Percentiles rank a stretch among this genome's conserved stretches.
These are phyloP conservation scores for Leucophenga maculata DNA, from an alignment of 2,888 invertebrate genomes.

Conservation along the genomic window DNA sequence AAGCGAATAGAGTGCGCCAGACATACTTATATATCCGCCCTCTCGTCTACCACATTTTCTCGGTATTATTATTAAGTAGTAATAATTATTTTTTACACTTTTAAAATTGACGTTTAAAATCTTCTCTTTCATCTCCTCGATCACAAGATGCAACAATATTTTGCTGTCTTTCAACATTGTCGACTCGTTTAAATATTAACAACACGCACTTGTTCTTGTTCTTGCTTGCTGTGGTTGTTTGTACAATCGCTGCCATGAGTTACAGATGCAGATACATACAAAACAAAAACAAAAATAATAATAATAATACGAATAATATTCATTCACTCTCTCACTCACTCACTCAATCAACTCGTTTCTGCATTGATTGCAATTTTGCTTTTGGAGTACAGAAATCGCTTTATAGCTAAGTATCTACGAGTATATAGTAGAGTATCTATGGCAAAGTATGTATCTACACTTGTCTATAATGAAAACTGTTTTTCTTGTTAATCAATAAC, in stretches of 20 bases:
- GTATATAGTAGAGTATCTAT: too few relatives aligned
- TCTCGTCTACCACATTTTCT: too few relatives aligned
- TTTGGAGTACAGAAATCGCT: slow-evolving; percentile 30
- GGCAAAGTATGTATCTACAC: background rate
- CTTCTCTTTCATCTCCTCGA: background rate
- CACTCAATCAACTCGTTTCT: slow-evolving; percentile 27
- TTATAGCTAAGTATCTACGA: too few relatives aligned
- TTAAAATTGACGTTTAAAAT: slow-evolving; percentile 24
- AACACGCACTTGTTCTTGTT: slow-evolving; percentile 30
- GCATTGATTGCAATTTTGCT: slow-evolving; percentile 51
- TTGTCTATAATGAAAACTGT: background rate
- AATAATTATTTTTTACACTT: slow-evolving; percentile 31
- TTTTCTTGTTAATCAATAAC: slow-evolving; percentile 13
- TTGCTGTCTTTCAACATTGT: slow-evolving; percentile 12
- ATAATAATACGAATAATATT: slow-evolving; percentile 32
- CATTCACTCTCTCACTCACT: background rate
- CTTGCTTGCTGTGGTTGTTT: slow-evolving; percentile 38
- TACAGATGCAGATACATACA: slow-evolving; percentile 52
- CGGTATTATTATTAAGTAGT: background rate
- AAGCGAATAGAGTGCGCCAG: background rate
- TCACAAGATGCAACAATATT: background rate
- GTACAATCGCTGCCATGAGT: slow-evolving; percentile 57
- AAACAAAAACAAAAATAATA: slow-evolving; percentile 53
- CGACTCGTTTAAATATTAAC: slow-evolving; percentile 4
- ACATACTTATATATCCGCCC: background rate